These are phyloP conservation scores for Caenorhabditis sulstoni DNA, from an alignment of 2,888 invertebrate species.

Conservation along the genomic window DNA sequence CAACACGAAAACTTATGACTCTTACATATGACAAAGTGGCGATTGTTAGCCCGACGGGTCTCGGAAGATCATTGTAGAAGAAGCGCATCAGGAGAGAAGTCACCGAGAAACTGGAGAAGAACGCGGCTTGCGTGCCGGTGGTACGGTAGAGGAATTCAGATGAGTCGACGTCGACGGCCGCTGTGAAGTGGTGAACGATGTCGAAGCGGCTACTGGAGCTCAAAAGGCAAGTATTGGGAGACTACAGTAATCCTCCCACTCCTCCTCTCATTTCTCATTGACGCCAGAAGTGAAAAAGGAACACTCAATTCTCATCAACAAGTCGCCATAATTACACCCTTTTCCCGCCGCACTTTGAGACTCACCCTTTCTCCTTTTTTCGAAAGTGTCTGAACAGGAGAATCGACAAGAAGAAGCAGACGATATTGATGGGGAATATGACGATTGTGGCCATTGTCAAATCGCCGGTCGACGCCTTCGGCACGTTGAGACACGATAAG, in stretches of 20 bases:
- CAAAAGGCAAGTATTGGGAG: neutral
- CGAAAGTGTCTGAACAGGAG: slow-evolving; percentile 43
- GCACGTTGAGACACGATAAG: slow-evolving; percentile 54
- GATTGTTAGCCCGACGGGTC: slow-evolving; percentile 32
- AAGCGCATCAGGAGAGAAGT: slow-evolving; percentile 29
- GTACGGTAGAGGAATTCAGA: slow-evolving; percentile 53
- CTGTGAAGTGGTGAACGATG: slow-evolving; percentile 54
- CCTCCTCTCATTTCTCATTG: no score
- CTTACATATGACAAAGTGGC: slow-evolving; percentile 53
- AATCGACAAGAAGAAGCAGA: slow-evolving; percentile 56
- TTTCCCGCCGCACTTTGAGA: neutral
- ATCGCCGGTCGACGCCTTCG: slow-evolving; percentile 30
- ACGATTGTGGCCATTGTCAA: slow-evolving; percentile 30
- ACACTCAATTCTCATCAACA: neutral
- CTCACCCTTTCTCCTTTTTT: slow-evolving; percentile 43
- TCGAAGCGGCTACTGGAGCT: slow-evolving; percentile 57
- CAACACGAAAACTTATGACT: no score
- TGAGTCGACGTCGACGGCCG: slow-evolving; percentile 50
- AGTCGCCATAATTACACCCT: neutral
- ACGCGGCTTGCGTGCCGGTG: slow-evolving; percentile 52
- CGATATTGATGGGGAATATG: slow-evolving; percentile 53
- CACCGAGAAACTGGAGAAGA: slow-evolving; percentile 41
- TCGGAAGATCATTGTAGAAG: slow-evolving; percentile 29
- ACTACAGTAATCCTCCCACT: no score
- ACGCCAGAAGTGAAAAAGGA: neutral